Conservation (phyloP, 2,113 vertebrate genomes). For the Pangasianodon hypophthalmus region DNA sequence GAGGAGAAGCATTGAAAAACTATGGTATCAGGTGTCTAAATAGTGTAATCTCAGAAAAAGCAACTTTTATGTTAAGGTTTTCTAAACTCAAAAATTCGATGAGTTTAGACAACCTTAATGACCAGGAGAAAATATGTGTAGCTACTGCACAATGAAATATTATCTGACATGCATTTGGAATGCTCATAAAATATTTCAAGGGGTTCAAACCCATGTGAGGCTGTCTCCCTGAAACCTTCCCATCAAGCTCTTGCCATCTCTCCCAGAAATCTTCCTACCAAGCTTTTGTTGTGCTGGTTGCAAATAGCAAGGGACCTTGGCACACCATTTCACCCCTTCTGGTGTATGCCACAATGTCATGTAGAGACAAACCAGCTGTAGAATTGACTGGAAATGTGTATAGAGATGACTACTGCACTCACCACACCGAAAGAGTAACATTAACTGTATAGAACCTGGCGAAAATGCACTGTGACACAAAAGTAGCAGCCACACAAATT, state of each 20-base stretch:
- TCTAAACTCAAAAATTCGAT: not conserved
- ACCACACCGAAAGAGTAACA: too few relatives aligned
- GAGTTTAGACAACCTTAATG: too few relatives aligned
- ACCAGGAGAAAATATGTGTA: not conserved
- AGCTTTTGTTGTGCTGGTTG: not conserved
- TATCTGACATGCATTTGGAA: not conserved
- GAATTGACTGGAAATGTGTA: too few relatives aligned
- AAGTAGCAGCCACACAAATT: not conserved
- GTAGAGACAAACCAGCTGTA: too few relatives aligned
- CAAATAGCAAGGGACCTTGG: not conserved
- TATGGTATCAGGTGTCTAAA: not conserved
- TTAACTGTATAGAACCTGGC: not conserved
- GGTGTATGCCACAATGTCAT: too few relatives aligned
- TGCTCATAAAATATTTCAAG: not conserved
- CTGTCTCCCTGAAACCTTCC: not conserved
- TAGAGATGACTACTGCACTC: too few relatives aligned
- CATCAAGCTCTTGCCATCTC: not conserved
- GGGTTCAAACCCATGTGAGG: not conserved
- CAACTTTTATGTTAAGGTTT: too few relatives aligned
- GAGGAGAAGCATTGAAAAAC: not conserved
- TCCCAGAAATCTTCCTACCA: not conserved
- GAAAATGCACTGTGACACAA: not conserved
- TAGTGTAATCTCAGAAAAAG: not conserved
- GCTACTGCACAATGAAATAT: not conserved
- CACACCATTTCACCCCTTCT: not conserved